Evolutionary conservation across 2,797 vertebrate species (phyloP), one percentile per base, ranked within the genome.

Genomic region (Typhlichthys subterraneus): DNA sequence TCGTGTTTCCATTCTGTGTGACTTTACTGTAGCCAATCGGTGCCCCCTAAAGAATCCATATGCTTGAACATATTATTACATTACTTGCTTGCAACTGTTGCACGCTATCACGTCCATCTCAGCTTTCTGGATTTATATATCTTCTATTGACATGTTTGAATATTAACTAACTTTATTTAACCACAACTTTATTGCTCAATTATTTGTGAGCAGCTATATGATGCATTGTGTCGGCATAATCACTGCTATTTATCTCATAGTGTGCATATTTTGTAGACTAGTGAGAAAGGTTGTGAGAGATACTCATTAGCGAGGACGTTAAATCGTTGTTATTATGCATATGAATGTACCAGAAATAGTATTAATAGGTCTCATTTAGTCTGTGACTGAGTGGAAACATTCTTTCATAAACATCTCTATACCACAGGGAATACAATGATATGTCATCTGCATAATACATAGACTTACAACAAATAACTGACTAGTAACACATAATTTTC

Each of bases 11-110:
- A 46, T 17, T 38, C 49, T 55, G 1, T 69, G 65, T 17, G 45
- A 53, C 70, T 14, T 48, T 17, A 14, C 66, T n/a, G 51, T n/a
- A 33, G 14, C 75, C 69, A 75, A 72, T 78, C 75, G 56, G 33
- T 11, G 49, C 13, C 58, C 13, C 58, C 47, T 13, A 2, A 6
- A 56, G 69, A 45, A 15, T 38, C 60, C 13, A 15, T 5, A 5
- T 1, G 57, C 77, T 74, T 46, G 46, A 76, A 76, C 84, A 56
- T 69, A 63, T 5, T 69, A 63, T 5, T 6, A 4, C 4, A 4
- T 45, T 2, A 12, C 29, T 50, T 42, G 14, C 2, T 15, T n/a
- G n/a, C 73, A 67, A 60, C 68, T 67, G 68, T 54, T 11, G 8
- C 60, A 15, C 59, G 73, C 64, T 47, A 31, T 53, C 59, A 54